A percentile compares a stretch with the other conserved stretches of the same genome.
phyloP scores from a whole-genome alignment of 2,888 invertebrate genomes.

The Eristalis intricaria region DNA sequence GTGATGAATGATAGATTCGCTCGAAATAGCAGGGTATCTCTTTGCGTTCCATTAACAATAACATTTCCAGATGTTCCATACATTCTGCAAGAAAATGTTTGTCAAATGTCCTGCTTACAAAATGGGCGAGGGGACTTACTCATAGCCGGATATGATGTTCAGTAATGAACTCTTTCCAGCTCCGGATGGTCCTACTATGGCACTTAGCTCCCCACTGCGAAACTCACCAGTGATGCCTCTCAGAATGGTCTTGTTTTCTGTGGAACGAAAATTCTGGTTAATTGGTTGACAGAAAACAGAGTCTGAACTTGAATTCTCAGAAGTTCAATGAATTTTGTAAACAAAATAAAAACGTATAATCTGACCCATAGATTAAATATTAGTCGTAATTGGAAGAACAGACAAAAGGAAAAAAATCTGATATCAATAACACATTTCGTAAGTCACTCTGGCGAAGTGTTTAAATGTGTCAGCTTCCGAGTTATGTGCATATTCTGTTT shows the following conservation, averaged over 20 bases:
- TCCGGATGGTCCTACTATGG: slow-evolving; percentile 95
- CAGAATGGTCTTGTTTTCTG: slow-evolving; percentile 85
- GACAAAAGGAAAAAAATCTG: too few species aligned
- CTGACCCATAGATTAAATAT: too few species aligned
- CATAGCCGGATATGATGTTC: slow-evolving; percentile 94
- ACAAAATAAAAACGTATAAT: too few species aligned
- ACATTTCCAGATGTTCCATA: slow-evolving; percentile 85
- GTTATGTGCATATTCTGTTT: too few species aligned
- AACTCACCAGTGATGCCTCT: slow-evolving; percentile 86
- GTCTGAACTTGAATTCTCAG: too few species aligned
- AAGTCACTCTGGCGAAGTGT: too few species aligned
- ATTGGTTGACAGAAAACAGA: too few species aligned
- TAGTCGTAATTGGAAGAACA: too few species aligned
- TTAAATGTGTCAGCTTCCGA: too few species aligned
- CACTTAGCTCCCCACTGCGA: slow-evolving; percentile 88
- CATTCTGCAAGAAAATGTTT: slow-evolving; percentile 73
- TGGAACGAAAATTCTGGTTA: slow-evolving; percentile 71
- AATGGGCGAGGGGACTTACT: slow-evolving; percentile 83
- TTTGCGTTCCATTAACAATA: slow-evolving; percentile 86
- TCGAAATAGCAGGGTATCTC: slow-evolving; percentile 87
- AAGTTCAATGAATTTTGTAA: too few species aligned
- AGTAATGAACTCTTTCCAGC: slow-evolving; percentile 94
- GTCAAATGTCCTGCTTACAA: neutral
- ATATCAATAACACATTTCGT: too few species aligned
- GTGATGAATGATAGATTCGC: slow-evolving; percentile 93